phyloP scores from a whole-genome alignment of 1,140 invertebrate genomes.

The Belonocnema kinseyi region DNA sequence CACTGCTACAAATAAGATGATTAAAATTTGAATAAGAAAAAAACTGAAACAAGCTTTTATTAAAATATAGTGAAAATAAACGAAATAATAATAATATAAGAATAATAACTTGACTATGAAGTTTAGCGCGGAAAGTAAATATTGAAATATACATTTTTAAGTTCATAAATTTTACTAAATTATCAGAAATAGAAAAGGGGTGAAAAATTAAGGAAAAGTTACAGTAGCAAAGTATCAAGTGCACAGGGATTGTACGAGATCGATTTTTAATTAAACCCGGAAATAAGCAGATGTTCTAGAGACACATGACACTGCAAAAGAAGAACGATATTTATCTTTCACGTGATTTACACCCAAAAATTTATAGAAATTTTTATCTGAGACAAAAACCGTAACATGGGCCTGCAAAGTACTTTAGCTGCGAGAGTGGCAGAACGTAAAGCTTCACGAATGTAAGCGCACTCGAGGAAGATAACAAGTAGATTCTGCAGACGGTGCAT shows the following conservation, averaged over 20 bases:
- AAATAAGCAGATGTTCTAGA: not conserved
- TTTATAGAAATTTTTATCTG: conserved; percentile 28
- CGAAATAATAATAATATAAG: too few relatives aligned
- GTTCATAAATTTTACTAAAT: not conserved
- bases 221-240: not conserved
- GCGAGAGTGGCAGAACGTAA: conserved; percentile 43
- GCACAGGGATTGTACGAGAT: not conserved
- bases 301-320: not conserved
- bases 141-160: too few relatives aligned
- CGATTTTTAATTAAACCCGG: too few relatives aligned
- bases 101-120: too few relatives aligned
- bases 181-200: not conserved
- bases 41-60: too few relatives aligned
- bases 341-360: conserved; percentile 5
- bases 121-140: too few relatives aligned
- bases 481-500: conserved; percentile 35
- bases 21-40: too few relatives aligned
- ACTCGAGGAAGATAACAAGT: conserved; percentile 45
- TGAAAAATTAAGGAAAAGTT: not conserved
- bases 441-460: conserved; percentile 41
- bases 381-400: conserved; percentile 7
- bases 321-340: conserved; percentile 6
- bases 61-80: too few relatives aligned
- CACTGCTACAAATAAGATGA: too few relatives aligned
- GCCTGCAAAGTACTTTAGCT: conserved; percentile 34